Evolutionary conservation across 2,113 vertebrate genomes (phyloP).

Genomic region (Psephotus haematonotus): DNA sequence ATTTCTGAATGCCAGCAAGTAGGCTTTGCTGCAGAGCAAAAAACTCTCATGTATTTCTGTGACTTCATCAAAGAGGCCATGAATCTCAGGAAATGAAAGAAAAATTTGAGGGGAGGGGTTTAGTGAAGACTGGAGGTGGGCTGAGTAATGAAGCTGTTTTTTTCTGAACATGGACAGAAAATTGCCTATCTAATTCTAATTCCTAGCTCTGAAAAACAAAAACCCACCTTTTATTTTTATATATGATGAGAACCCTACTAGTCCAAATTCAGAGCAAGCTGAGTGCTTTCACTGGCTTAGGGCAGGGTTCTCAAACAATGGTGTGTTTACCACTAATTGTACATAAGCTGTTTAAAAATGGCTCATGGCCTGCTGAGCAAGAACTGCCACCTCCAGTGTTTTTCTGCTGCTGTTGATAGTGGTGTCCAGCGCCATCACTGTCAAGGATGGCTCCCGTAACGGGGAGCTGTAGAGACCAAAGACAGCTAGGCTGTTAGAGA

Average conservation of each 20-base stretch:
- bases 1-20: neutral
- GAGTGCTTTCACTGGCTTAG: neutral
- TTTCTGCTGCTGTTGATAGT: neutral
- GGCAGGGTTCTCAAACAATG: neutral
- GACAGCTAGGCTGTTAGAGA: neutral
- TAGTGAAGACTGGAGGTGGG: neutral
- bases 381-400: neutral
- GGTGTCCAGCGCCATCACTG: neutral
- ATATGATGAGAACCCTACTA: neutral
- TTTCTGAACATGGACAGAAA: neutral
- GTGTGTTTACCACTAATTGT: neutral
- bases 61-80: neutral
- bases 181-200: neutral
- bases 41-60: neutral
- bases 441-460: neutral
- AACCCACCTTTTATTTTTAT: neutral
- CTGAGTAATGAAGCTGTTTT: neutral
- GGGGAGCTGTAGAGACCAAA: neutral
- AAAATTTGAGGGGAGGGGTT: neutral
- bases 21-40: neutral
- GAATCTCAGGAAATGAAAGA: neutral
- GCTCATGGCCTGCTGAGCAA: neutral
- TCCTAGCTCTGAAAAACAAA: neutral
- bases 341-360: neutral
- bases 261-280: neutral